Evolutionary conservation across 1,140 invertebrate species (phyloP).

Genomic region (Neodiprion pinetum): DNA sequence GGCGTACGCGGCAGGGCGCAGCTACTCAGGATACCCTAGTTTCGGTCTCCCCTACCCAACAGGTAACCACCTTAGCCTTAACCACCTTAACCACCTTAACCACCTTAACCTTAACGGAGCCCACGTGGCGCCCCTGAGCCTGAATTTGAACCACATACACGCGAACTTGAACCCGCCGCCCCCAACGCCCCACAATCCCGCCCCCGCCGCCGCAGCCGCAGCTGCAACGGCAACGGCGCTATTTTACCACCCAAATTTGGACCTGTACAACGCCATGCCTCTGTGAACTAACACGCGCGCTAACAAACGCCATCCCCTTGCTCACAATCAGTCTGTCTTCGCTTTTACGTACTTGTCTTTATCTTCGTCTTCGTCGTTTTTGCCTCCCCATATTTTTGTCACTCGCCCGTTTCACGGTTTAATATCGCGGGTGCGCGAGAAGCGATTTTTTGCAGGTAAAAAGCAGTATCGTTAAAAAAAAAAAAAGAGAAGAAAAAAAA

Average conservation of each 20-base stretch:
- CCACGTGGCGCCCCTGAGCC: slow-evolving; percentile 58
- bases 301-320: slow-evolving; percentile 26
- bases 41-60: slow-evolving; percentile 95
- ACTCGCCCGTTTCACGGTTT: not conserved
- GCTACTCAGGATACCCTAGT: slow-evolving; percentile 95
- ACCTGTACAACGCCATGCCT: slow-evolving; percentile 77
- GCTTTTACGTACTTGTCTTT: slow-evolving; percentile 14
- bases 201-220: slow-evolving; percentile 66
- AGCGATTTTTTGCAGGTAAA: no score
- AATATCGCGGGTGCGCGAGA: no score
- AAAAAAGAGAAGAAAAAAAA: no score
- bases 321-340: slow-evolving; percentile 10
- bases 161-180: slow-evolving; percentile 58
- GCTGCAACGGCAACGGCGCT: slow-evolving; percentile 64
- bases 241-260: slow-evolving; percentile 63
- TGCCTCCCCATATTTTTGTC: not conserved
- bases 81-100: slow-evolving; percentile 61
- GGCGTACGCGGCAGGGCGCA: slow-evolving; percentile 91
- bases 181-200: slow-evolving; percentile 56
- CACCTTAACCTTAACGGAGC: slow-evolving; percentile 45
- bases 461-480: no score
- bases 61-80: slow-evolving; percentile 83
- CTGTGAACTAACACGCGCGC: slow-evolving; percentile 70
- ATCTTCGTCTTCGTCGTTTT: slow-evolving; percentile 3
- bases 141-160: slow-evolving; percentile 61